Evolutionary conservation across 2,797 vertebrate species (phyloP).

Genomic region (Darevskia nairensis): DNA sequence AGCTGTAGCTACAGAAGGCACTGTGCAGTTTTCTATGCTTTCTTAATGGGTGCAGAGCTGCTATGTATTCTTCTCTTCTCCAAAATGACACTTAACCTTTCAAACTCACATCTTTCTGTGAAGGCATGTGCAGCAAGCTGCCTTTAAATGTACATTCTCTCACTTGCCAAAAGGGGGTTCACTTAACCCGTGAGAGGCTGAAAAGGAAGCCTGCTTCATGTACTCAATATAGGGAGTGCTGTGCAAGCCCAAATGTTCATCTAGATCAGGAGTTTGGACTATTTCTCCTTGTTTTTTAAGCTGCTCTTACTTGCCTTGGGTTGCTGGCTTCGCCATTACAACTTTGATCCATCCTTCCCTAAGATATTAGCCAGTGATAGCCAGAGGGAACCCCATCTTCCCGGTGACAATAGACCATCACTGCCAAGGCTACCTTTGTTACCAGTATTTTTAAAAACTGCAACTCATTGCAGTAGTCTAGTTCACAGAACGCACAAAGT

Average conservation of each 20-base stretch:
- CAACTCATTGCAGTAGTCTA: not conserved
- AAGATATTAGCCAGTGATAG: not conserved
- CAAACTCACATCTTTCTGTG: not conserved
- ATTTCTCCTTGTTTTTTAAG: not conserved
- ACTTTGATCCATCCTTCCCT: not conserved
- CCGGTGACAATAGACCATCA: too few species aligned
- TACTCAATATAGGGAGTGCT: too few species aligned
- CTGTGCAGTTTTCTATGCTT: not conserved
- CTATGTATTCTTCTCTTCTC: slow-evolving; percentile 28
- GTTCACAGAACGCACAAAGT: too few species aligned
- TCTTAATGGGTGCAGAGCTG: not conserved
- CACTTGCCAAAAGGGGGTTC: not conserved
- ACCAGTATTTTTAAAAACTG: not conserved
- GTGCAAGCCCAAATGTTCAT: not conserved
- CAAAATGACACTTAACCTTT: slow-evolving; percentile 36
- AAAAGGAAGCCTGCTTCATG: too few species aligned
- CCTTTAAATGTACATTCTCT: not conserved
- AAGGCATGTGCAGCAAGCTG: not conserved
- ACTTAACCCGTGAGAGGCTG: not conserved
- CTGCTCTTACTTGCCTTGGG: too few species aligned
- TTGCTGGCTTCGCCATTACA: too few species aligned
- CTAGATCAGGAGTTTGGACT: too few species aligned
- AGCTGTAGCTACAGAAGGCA: not conserved
- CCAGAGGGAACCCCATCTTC: not conserved
- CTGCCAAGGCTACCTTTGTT: not conserved